Base-by-base conservation (phyloP, 2,113 vertebrate genomes). In the Cyprinodon brontotheroides region DNA sequence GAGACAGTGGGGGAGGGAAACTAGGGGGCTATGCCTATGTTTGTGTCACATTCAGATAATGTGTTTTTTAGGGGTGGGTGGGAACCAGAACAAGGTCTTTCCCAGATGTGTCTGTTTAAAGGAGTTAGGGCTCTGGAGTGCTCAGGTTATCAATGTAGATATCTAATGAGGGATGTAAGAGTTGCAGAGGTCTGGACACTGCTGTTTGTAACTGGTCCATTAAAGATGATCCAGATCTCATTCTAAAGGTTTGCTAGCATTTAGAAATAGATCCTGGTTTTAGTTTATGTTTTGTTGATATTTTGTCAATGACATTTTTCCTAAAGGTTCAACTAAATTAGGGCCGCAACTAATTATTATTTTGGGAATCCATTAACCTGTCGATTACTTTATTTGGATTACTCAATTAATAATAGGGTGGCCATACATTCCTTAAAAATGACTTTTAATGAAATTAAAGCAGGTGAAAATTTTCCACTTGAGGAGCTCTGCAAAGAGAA, bases 91-190 rank as follows among this genome's bases (percentile, higher is more conserved):
- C 85, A 87, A 82, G 77, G 79, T 45, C 67, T 63, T 75, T 81
- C 79, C 29, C 86, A 86, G 84, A 86, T 88, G 82, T 78, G 86
- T 69, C 59, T 60, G 45, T 72, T 41, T 70, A 81, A 83, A 75
- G 61, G 63, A 77, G 72, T 74, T 53, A 70, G 53, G 67, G 72
- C 72, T 80, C 80, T 61, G 29, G 38, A 65, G 80, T 65, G 65
- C 61, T 45, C 59, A 40, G 57, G 63, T 72, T 53, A 29, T 72
- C 65, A 40, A 53, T n/a, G 5, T 53, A 13, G 14, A 17, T 20
- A n/a, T 53, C 50, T 53, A 53, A 17, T 17, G 15, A 20, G 6
- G 17, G 15, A 20, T 15, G 63, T 66, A 63, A 53, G 48, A 59
- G 69, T 12, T 11, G 62, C 45, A 40, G 29, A 63, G 62, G 68